phyloP scores from a whole-genome alignment of 2,888 invertebrate genomes.

The Tipula vernalis region DNA sequence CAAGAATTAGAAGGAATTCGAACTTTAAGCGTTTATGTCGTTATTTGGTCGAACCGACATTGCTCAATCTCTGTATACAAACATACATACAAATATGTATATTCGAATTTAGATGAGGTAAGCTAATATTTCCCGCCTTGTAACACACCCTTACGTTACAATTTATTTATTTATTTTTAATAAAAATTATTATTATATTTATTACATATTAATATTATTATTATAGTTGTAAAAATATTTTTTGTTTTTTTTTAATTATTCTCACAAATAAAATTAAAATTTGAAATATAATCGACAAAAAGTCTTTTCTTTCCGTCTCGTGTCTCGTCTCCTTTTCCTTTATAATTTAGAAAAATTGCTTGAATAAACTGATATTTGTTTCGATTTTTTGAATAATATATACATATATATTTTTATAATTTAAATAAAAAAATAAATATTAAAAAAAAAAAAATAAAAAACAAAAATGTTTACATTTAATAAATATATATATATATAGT shows the following conservation, averaged over 20 bases:
- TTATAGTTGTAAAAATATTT: not conserved
- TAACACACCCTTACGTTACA: not conserved
- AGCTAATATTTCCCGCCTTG: not conserved
- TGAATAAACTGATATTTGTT: conserved; percentile 10
- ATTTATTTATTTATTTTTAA: not conserved
- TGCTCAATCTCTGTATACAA: not conserved
- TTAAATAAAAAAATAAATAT: conserved; percentile 5
- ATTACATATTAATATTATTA: not conserved
- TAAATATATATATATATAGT: not conserved
- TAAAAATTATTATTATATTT: not conserved
- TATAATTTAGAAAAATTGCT: not conserved
- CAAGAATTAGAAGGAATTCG: not conserved
- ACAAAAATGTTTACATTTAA: conserved; percentile 8
- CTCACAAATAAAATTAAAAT: not conserved
- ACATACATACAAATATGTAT: not conserved
- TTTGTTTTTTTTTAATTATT: not conserved
- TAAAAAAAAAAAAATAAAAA: not conserved
- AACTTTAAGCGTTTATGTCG: not conserved
- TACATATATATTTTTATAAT: conserved; percentile 5
- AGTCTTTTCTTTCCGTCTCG: not conserved
- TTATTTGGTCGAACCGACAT: not conserved
- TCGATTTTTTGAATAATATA: not conserved
- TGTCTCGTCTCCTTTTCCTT: not conserved
- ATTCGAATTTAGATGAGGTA: not conserved
- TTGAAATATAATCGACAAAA: not conserved